Evolutionary conservation across 2,113 vertebrate genomes (phyloP), one percentile per base, ranked within the genome.

Genomic region (Syngnathus typhle): DNA sequence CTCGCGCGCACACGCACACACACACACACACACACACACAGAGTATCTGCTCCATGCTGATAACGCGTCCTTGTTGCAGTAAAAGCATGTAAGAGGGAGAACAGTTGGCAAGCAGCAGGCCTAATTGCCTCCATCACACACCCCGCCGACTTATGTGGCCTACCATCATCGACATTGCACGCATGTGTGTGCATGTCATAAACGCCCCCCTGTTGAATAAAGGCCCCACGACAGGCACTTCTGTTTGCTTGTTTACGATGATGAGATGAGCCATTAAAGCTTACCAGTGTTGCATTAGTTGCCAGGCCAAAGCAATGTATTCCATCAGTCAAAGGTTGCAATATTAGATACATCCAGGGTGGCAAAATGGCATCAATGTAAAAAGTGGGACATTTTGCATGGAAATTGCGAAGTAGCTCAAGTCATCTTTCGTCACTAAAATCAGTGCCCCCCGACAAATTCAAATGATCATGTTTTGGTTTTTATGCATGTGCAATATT

Each of bases 201-300:
- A 85, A 86, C 77, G 71, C 78, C 75, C 79, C 73, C 43, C 73
- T 65, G 71, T 81, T 83, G 80, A 84, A 83, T 83, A 76, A 74
- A 76, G 68, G 64, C 68, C 15, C 65, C 37, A 21, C 37, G 44
- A 51, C 7, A 12, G 21, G 10, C 21, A 1, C 52, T 55, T 55
- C 13, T 3, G 59, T 67, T 32, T 2, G 59, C 69, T 70, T 32
- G 44, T 79, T 84, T 77, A 66, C 74, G 69, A 65, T 64, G 39
- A 36, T 0, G 44, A 78, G 62, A 77, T 69, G 67, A 47, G 59
- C 68, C 62, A 36, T 69, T 65, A 72, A 75, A 74, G 74, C 10
- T 13, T 41, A 49, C 62, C 44, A 70, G 39, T 49, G 72, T 39
- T 65, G 65, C 67, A 67, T 44, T 51, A 65, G 54, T 13, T 15